Conservation (phyloP, 2,888 invertebrate species). For the Perdita meconis region DNA sequence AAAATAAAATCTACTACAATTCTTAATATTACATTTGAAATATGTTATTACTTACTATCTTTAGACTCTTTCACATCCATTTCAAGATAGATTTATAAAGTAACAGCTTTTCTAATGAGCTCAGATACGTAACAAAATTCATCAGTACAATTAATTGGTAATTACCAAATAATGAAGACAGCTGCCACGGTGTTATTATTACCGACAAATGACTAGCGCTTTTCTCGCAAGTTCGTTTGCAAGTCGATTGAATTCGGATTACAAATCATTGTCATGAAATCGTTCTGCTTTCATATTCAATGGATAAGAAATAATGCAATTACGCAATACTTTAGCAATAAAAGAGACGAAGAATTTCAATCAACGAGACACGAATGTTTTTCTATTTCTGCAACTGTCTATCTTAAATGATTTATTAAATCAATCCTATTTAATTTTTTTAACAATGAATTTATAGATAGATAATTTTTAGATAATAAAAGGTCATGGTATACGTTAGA, state of each 20-base stretch:
- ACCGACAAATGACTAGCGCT: constrained; percentile 58
- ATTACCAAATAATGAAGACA: constrained; percentile 68
- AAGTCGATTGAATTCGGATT: constrained; percentile 60
- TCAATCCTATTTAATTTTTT: too few relatives aligned
- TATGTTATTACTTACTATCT: constrained; percentile 47
- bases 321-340: background rate
- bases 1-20: background rate
- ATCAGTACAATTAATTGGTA: constrained; percentile 59
- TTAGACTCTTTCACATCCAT: constrained; percentile 34
- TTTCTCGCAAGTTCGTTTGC: constrained; percentile 53
- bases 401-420: too few relatives aligned
- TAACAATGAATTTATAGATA: constrained; percentile 5
- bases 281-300: constrained; percentile 20
- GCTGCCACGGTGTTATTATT: constrained; percentile 63
- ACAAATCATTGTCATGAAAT: constrained; percentile 27
- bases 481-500: constrained; percentile 9
- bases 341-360: background rate
- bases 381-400: too few relatives aligned
- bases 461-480: too few relatives aligned
- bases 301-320: constrained; percentile 29
- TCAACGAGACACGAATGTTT: constrained; percentile 8
- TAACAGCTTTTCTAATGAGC: constrained; percentile 39
- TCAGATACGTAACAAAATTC: constrained; percentile 25
- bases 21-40: constrained; percentile 11
- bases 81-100: constrained; percentile 26